phyloP scores from a whole-genome alignment of 1,140 invertebrate genomes.

The Drosophila biarmipes region DNA sequence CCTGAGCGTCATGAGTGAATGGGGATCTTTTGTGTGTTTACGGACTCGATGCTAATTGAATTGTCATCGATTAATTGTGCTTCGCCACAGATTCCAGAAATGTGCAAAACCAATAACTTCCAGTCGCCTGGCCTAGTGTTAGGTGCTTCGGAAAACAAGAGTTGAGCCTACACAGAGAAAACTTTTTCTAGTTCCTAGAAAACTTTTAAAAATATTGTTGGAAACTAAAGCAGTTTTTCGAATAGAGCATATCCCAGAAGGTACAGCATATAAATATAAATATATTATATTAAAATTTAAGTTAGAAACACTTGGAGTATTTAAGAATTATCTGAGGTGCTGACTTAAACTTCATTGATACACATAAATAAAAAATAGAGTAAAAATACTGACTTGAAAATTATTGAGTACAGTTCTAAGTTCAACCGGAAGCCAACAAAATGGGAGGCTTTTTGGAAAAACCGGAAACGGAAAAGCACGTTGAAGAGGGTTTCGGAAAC shows the following conservation, averaged over 20 bases:
- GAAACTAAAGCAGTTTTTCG: no score
- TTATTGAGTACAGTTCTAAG: not conserved
- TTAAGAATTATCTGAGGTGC: not conserved
- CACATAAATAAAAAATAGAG: not conserved
- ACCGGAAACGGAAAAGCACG: conserved; percentile 19
- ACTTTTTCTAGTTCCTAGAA: not conserved
- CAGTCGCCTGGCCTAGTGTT: conserved; percentile 3
- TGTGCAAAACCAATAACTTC: conserved; percentile 31
- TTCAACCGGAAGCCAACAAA: not conserved
- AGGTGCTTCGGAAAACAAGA: conserved; percentile 8
- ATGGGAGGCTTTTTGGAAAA: conserved; percentile 30
- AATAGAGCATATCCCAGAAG: no score
- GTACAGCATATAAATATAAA: no score
- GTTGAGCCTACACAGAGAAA: not conserved
- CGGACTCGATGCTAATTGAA: conserved; percentile 49
- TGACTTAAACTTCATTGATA: not conserved
- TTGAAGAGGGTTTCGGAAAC: conserved; percentile 11
- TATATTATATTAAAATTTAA: no score
- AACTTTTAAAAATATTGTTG: no score
- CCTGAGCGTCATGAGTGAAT: conserved; percentile 2
- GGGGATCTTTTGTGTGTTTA: conserved; percentile 28
- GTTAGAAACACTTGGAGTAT: no score
- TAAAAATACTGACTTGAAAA: not conserved
- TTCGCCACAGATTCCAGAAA: conserved; percentile 8
- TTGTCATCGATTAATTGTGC: conserved; percentile 50